Percentiles rank a stretch among this genome's conserved stretches.
Evolutionary conservation across 2,113 vertebrate species (phyloP).

Genomic region (Gasterosteus aculeatus): DNA sequence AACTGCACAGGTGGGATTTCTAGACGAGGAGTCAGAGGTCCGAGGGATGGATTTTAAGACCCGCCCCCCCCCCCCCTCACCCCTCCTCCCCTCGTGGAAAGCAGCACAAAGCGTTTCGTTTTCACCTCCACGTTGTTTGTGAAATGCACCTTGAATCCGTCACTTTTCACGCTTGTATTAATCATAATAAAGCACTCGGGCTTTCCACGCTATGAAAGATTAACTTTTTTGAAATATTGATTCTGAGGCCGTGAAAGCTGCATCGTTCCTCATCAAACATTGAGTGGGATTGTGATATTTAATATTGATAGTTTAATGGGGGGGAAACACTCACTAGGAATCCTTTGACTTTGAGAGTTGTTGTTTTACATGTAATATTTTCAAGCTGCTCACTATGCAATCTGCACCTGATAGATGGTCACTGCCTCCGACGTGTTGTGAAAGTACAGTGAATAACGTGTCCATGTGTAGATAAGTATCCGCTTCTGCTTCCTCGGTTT

Average conservation of each 20-base stretch:
- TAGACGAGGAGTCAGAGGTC: constrained; percentile 36
- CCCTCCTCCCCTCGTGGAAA: background rate
- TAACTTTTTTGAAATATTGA: constrained; percentile 78
- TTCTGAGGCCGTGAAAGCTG: constrained; percentile 67
- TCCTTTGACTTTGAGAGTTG: background rate
- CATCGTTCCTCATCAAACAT: constrained; percentile 78
- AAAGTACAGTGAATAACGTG: constrained; percentile 50
- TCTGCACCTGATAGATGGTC: constrained; percentile 41
- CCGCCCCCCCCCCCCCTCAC: too few species aligned
- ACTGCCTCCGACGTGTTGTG: constrained; percentile 47
- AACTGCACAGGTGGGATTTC: constrained; percentile 69
- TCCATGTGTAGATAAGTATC: constrained; percentile 61
- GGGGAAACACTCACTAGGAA: background rate
- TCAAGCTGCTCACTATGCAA: constrained; percentile 63
- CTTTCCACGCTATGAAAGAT: constrained; percentile 77
- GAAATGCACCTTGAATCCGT: constrained; percentile 54
- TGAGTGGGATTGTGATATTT: constrained; percentile 60
- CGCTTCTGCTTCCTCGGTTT: constrained; percentile 22
- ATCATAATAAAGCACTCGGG: constrained; percentile 76
- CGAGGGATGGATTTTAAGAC: background rate
- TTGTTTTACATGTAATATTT: background rate
- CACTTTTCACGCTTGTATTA: constrained; percentile 70
- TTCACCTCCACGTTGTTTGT: constrained; percentile 60
- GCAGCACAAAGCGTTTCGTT: constrained; percentile 53
- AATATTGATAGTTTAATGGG: constrained; percentile 73